phyloP scores from a whole-genome alignment of 2,797 vertebrate genomes.

The Basileuterus tristriatus region DNA sequence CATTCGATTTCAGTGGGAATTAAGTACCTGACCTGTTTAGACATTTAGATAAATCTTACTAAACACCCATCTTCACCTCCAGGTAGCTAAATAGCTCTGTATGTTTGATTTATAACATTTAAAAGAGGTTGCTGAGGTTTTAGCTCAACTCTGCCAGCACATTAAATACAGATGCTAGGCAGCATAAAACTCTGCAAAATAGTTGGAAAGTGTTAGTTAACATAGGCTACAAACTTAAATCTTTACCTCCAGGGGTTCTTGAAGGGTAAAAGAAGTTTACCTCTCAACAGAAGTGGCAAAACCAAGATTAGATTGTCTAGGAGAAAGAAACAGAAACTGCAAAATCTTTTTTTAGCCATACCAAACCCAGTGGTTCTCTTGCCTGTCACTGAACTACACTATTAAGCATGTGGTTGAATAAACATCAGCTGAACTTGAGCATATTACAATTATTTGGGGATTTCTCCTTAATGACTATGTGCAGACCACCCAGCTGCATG shows the following conservation, averaged over 20 bases:
- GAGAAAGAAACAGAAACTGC: not conserved
- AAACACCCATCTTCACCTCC: not conserved
- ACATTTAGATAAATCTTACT: constrained; percentile 35
- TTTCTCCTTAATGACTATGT: constrained; percentile 37
- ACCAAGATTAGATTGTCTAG: not conserved
- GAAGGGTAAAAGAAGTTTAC: not conserved
- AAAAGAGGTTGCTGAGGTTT: not conserved
- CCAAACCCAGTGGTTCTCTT: not conserved
- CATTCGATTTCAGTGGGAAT: not conserved
- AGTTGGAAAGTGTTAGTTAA: not conserved
- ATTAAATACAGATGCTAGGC: not conserved
- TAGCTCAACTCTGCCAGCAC: not conserved
- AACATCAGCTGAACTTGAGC: constrained; percentile 17
- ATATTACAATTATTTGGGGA: constrained; percentile 48
- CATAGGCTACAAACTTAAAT: not conserved
- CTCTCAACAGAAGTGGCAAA: not conserved
- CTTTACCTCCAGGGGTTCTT: not conserved
- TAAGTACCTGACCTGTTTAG: constrained; percentile 23
- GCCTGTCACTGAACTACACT: not conserved
- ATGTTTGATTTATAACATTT: constrained; percentile 4
- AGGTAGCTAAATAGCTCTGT: constrained; percentile 7
- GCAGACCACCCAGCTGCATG: constrained; percentile 51
- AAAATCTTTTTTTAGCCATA: not conserved
- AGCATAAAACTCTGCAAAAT: not conserved
- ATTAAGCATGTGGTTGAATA: constrained; percentile 12